A percentile compares a stretch with the other conserved stretches of the same genome.
Conservation (phyloP, 2,113 vertebrate genomes). For the Morone saxatilis region DNA sequence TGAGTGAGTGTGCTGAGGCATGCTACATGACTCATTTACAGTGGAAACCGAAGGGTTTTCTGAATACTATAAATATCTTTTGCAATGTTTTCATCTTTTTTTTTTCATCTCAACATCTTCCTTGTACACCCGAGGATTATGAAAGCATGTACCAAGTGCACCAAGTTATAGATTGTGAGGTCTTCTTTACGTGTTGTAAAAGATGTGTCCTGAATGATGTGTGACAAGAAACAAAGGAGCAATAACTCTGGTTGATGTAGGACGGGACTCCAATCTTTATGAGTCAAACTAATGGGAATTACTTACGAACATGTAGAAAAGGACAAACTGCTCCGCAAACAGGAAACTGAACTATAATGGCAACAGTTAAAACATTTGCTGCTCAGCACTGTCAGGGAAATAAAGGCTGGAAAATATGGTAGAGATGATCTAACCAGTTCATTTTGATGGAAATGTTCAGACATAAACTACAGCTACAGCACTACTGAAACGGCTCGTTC, state of each 20-base stretch:
- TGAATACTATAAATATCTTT: constrained; percentile 29
- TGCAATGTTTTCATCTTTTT: not conserved
- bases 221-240: not conserved
- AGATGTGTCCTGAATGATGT: not conserved
- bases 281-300: not conserved
- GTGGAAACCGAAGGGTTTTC: constrained; percentile 42
- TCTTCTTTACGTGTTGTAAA: not conserved
- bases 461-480: not conserved
- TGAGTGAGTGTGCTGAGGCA: not conserved
- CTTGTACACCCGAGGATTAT: constrained; percentile 7
- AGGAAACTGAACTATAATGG: not conserved
- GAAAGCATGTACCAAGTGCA: not conserved
- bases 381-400: not conserved
- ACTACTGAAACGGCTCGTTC: not conserved
- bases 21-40: constrained; percentile 39
- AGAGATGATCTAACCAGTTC: constrained; percentile 1
- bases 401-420: not conserved
- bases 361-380: constrained; percentile 2
- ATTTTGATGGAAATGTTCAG: constrained; percentile 23
- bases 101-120: not conserved
- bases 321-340: not conserved
- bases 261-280: not conserved
- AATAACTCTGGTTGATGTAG: not conserved
- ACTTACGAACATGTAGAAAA: not conserved
- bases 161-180: constrained; percentile 7